A percentile compares a stretch with the other conserved stretches of the same genome.
Conservation (phyloP, 1,140 invertebrate species). For the Acromyrmex echinatior region DNA sequence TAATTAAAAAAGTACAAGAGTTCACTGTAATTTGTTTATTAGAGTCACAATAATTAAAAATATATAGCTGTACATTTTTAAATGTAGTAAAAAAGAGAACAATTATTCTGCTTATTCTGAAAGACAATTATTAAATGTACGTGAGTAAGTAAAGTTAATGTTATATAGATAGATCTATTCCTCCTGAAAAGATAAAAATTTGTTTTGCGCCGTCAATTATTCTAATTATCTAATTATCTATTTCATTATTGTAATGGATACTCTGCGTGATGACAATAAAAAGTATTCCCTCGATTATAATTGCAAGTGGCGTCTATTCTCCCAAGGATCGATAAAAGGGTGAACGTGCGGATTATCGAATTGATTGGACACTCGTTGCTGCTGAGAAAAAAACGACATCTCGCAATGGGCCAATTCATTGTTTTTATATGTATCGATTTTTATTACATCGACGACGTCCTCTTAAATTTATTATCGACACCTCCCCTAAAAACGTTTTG, state of each 20-base stretch:
- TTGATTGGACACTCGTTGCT: constrained; percentile 24
- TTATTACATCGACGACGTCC: constrained; percentile 18
- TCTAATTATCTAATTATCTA: constrained; percentile 36
- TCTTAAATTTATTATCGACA: background rate
- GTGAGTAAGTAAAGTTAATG: background rate
- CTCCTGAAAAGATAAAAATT: background rate
- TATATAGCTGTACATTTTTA: background rate
- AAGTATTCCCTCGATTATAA: constrained; percentile 55
- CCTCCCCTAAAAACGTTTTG: background rate
- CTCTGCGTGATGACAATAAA: constrained; percentile 44
- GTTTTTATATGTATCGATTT: constrained; percentile 2
- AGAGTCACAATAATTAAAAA: background rate
- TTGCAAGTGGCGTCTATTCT: constrained; percentile 43
- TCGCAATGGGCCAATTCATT: constrained; percentile 1
- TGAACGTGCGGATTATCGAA: constrained; percentile 40
- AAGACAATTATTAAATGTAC: background rate
- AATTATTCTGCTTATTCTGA: background rate
- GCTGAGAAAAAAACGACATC: background rate
- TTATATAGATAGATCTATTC: background rate
- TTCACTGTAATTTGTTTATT: background rate
- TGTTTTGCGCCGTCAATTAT: constrained; percentile 9
- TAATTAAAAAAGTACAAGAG: background rate
- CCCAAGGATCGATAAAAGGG: constrained; percentile 48
- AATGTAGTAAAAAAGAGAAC: background rate
- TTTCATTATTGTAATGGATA: constrained; percentile 36